These are phyloP conservation scores for Grus americana DNA, from an alignment of 2,113 vertebrate genomes.

Conservation along the genomic window DNA sequence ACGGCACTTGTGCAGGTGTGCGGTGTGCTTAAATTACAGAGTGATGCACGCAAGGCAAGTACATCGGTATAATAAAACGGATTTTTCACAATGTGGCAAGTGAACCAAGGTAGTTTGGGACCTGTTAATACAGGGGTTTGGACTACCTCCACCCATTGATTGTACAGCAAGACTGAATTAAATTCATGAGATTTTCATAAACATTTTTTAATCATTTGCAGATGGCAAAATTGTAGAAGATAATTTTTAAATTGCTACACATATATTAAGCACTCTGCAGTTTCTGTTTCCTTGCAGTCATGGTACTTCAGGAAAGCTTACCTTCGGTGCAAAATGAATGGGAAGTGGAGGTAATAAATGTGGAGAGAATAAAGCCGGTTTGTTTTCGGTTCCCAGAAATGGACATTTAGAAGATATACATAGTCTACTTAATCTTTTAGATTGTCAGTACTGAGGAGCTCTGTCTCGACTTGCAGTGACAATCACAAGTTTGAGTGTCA, in stretches of 20 bases:
- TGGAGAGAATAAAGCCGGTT: background rate
- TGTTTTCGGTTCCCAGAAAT: constrained; percentile 20
- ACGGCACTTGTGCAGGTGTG: background rate
- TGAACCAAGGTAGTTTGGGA: background rate
- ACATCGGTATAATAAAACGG: background rate
- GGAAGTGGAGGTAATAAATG: background rate
- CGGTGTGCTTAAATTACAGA: background rate
- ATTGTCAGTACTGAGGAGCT: background rate
- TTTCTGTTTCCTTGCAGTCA: background rate
- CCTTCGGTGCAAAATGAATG: background rate
- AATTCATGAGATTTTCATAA: background rate
- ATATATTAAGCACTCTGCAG: background rate
- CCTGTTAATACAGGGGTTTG: background rate
- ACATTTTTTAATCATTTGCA: background rate
- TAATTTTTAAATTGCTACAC: background rate
- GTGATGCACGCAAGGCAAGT: background rate
- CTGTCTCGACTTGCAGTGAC: background rate
- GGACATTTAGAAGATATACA: background rate
- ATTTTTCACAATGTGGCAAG: background rate
- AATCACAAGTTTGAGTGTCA: background rate
- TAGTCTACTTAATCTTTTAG: background rate
- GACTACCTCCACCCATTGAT: background rate
- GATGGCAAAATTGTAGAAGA: background rate
- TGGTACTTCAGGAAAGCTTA: background rate
- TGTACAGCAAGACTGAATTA: background rate